Base-by-base conservation (phyloP, 2,888 invertebrate species). In the Vesta saturnalis region DNA sequence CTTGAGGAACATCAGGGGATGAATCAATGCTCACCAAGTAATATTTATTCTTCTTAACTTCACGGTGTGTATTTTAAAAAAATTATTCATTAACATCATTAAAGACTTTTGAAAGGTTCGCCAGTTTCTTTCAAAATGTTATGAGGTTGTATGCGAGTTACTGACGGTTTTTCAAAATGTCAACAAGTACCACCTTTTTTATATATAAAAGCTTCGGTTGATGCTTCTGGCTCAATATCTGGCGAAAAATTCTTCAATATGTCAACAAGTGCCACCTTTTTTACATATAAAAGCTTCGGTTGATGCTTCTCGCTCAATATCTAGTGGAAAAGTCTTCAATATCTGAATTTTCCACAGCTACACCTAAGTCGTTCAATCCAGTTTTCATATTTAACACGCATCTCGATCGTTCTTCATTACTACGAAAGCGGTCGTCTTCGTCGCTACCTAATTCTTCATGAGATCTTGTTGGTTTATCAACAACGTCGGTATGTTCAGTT, bases 61-160 rank as follows among this genome's bases (percentile, higher is more conserved):
- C 39, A 39, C 39, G n/a, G n/a, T n/a, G n/a, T n/a, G n/a, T n/a
- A n/a, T n/a, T n/a, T n/a, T n/a, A n/a, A n/a, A n/a, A n/a, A n/a
- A n/a, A n/a, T n/a, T n/a, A n/a, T n/a, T n/a, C n/a, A n/a, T n/a
- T n/a, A n/a, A n/a, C n/a, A n/a, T n/a, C n/a, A n/a, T n/a, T n/a
- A n/a, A n/a, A n/a, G n/a, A n/a, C n/a, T n/a, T n/a, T n/a, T n/a
- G n/a, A 43, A 43, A 43, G 43, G 43, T 8, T 12, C 12, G 12
- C 43, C 43, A 43, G 43, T 43, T 43, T 4, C 43, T 43, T 43
- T 43, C 43, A 43, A 43, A 43, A 43, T 14, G 43, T 43, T 43
- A 43, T 43, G 43, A 8, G 43, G 2, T 14, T 14, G 12, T 43
- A 43, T 43, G 12, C 43, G 43, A 43, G 43, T 43, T 43, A 5